Percentiles rank a stretch among this genome's conserved stretches.
These are phyloP conservation scores for Probaryconus sp. DNA, from an alignment of 1,140 invertebrate species.

Conservation along the genomic window DNA sequence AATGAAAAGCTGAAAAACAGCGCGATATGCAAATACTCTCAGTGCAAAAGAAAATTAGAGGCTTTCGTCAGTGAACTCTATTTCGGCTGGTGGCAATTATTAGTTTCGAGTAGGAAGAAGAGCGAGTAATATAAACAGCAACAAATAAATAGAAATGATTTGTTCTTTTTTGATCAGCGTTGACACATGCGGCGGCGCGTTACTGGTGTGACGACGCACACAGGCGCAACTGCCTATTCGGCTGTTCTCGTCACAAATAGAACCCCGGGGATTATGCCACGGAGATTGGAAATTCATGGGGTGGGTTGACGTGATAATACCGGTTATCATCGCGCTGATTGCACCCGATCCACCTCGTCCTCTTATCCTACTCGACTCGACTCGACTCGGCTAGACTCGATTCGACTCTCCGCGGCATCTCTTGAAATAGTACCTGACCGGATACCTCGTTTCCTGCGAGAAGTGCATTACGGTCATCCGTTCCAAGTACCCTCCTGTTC, in stretches of 20 bases:
- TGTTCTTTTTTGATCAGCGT: slow-evolving; percentile 8
- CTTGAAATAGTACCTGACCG: slow-evolving; percentile 50
- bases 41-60: slow-evolving; percentile 23
- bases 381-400: slow-evolving; percentile 60
- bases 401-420: slow-evolving; percentile 64
- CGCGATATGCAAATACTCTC: neutral
- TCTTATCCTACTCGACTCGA: slow-evolving; percentile 36
- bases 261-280: slow-evolving; percentile 61
- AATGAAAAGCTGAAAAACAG: too few relatives aligned
- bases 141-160: slow-evolving; percentile 44
- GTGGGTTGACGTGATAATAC: slow-evolving; percentile 64
- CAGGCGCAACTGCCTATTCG: slow-evolving; percentile 10
- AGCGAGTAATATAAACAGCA: slow-evolving; percentile 34
- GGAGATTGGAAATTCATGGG: slow-evolving; percentile 56
- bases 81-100: slow-evolving; percentile 27
- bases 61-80: slow-evolving; percentile 18
- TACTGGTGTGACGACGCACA: neutral
- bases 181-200: neutral
- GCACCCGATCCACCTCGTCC: slow-evolving; percentile 38
- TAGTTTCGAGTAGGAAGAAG: slow-evolving; percentile 16
- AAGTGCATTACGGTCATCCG: slow-evolving; percentile 33
- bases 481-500: slow-evolving; percentile 24
- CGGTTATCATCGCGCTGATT: slow-evolving; percentile 66
- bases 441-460: slow-evolving; percentile 53
- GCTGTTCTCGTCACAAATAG: slow-evolving; percentile 57